Evolutionary conservation across 2,797 vertebrate genomes (phyloP), one percentile per base, ranked within the genome.

Genomic region (Scarus forsteni): DNA sequence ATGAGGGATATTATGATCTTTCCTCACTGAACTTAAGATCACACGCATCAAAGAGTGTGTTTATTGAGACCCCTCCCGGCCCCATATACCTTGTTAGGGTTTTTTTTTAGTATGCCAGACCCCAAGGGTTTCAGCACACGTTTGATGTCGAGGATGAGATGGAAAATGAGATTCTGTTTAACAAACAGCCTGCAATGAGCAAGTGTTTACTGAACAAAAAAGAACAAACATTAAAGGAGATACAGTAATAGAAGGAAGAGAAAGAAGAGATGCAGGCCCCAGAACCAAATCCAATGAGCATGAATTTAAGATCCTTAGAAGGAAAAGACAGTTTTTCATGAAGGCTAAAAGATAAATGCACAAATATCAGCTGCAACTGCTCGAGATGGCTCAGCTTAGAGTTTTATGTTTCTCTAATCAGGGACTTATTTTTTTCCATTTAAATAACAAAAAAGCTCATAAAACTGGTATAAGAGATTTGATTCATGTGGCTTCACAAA

Each of bases 61-160:
- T 91, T 85, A 86, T 48, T 40, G 50, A 82, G 70, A 74, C 69
- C 65, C 84, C 77, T 75, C 86, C 88, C 35, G 69, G 80, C 71
- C 59, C 27, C 77, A 71, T 66, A 19, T 73, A 87, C 87, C 88
- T 88, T 82, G 82, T 88, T 89, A 84, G 71, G 66, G 73, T 67
- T 86, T 74, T 61, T 79, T 87, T 81, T 84, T 81, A 79, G 75
- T 59, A 43, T 65, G 63, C 60, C 12, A 51, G 70, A 84, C 67
- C 82, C 81, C 60, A 6, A 67, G 79, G 81, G 68, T 54, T 77
- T 84, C 75, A 67, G 56, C 40, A 60, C 16, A 73, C 52, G 72
- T 90, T 90, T 92, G 88, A 90, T 86, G 88, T 89, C 65, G 75
- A 77, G 52, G 78, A 83, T 83, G 61, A 85, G 82, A 87, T 81